phyloP scores from a whole-genome alignment of 2,113 vertebrate genomes.

The Macaca fascicularis region DNA sequence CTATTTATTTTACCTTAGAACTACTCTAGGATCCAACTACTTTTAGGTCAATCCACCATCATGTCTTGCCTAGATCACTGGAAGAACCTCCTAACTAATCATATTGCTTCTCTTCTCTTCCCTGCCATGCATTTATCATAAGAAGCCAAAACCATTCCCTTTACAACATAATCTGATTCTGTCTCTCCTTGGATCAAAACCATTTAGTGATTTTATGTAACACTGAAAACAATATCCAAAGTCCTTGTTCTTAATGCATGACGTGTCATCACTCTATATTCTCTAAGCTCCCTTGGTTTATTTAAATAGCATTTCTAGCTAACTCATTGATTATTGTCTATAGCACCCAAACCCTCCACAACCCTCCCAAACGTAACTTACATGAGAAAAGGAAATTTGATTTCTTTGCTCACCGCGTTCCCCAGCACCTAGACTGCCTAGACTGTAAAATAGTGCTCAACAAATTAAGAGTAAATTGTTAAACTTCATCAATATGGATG shows the following conservation, averaged over 20 bases:
- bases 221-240: not conserved
- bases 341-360: too few species aligned
- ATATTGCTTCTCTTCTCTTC: not conserved
- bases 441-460: not conserved
- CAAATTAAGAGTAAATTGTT: not conserved
- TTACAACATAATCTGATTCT: not conserved
- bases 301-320: not conserved
- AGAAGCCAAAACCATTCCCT: not conserved
- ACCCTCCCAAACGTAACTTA: not conserved
- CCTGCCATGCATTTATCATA: not conserved
- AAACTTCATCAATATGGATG: not conserved
- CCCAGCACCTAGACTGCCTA: not conserved
- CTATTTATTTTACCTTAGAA: too few species aligned
- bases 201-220: not conserved
- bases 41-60: too few species aligned
- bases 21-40: too few species aligned
- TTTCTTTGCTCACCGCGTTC: not conserved
- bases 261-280: not conserved
- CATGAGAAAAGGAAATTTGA: not conserved
- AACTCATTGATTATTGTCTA: not conserved
- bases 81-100: not conserved
- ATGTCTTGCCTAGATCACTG: not conserved
- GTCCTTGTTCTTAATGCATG: not conserved
- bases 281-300: not conserved
- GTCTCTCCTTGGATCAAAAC: not conserved